Evolutionary conservation across 1,140 invertebrate species (phyloP).

Genomic region (Lutraria rhynchaena): DNA sequence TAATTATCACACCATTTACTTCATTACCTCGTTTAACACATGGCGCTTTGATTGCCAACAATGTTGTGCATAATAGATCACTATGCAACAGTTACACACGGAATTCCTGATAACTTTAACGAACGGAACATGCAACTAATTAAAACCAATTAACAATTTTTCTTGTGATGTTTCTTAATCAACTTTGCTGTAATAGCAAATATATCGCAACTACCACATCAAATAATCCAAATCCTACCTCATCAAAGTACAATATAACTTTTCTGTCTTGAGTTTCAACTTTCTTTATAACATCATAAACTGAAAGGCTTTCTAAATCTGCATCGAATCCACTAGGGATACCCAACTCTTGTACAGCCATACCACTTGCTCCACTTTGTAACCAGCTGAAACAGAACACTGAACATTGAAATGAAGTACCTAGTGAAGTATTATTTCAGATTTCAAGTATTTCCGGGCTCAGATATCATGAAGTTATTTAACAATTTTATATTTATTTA

Average conservation of each 20-base stretch:
- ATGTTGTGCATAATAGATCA: too few species aligned
- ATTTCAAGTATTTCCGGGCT: too few species aligned
- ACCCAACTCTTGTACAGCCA: constrained; percentile 76
- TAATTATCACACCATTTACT: too few species aligned
- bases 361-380: constrained; percentile 69
- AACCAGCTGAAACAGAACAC: constrained; percentile 68
- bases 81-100: not conserved
- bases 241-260: constrained; percentile 92
- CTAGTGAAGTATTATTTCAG: too few species aligned
- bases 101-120: not conserved
- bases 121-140: not conserved
- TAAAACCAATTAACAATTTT: not conserved
- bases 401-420: too few species aligned
- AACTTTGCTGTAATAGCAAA: not conserved
- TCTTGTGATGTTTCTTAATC: not conserved
- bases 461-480: too few species aligned
- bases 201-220: not conserved
- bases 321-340: constrained; percentile 75
- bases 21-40: too few species aligned
- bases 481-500: too few species aligned
- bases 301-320: constrained; percentile 68
- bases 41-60: too few species aligned
- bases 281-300: constrained; percentile 87
- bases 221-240: constrained; percentile 68
- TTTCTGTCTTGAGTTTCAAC: constrained; percentile 91